Conservation (phyloP, 1,140 invertebrate species). For the Chrysoperla carnea region DNA sequence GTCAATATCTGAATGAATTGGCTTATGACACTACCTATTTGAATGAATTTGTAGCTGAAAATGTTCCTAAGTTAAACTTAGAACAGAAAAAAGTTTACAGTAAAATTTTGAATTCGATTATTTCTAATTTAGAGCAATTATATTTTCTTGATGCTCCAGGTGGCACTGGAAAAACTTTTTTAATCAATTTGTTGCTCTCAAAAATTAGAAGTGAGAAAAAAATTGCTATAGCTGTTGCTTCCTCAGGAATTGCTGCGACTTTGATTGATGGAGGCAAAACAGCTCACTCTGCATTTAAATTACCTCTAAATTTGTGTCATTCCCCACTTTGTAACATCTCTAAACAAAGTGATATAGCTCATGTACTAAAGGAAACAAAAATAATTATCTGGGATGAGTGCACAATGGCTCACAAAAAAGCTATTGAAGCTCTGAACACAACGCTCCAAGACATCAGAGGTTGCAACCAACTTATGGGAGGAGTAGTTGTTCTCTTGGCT, state of each 20-base stretch:
- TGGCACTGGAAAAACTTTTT: conserved; percentile 18
- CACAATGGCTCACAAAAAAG: conserved; percentile 13
- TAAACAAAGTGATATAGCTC: conserved; percentile 9
- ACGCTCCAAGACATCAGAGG: conserved; percentile 15
- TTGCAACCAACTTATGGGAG: conserved; percentile 11
- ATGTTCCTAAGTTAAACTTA: conserved; percentile 14
- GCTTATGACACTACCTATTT: conserved; percentile 14
- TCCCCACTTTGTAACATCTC: conserved; percentile 14
- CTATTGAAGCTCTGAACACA: conserved; percentile 12
- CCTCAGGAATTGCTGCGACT: conserved; percentile 32
- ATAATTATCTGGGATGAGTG: conserved; percentile 19
- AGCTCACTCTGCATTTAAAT: conserved; percentile 17
- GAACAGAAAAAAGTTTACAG: conserved; percentile 21
- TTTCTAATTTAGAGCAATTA: conserved; percentile 15
- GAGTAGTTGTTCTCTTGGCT: conserved; percentile 20
- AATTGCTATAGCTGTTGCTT: conserved; percentile 21
- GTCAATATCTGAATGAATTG: conserved; percentile 18
- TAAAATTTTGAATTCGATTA: conserved; percentile 18
- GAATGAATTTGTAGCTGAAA: conserved; percentile 14
- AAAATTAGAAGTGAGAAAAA: conserved; percentile 9
- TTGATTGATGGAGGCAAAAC: conserved; percentile 20
- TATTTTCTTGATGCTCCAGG: conserved; percentile 18
- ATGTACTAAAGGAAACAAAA: conserved; percentile 16
- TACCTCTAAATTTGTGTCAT: conserved; percentile 14
- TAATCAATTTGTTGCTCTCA: conserved; percentile 14